Evolutionary conservation across 2,113 vertebrate species (phyloP).

Genomic region (Percopsis transmontana): DNA sequence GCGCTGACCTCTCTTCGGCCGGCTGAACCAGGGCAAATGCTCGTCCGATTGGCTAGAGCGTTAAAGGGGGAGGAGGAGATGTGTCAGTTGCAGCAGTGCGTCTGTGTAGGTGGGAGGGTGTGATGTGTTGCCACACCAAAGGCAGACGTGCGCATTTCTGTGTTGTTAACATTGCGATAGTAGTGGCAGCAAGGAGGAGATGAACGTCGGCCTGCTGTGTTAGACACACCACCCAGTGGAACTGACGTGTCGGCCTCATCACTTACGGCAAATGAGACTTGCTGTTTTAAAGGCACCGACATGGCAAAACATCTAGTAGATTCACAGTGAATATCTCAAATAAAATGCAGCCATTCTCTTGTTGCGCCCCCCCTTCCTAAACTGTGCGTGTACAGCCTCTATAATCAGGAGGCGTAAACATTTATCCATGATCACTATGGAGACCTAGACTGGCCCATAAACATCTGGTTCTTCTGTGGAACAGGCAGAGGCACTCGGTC

Average conservation of each 20-base stretch:
- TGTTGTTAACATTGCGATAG: not conserved
- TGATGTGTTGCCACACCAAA: slow-evolving; percentile 13
- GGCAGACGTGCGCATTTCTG: not conserved
- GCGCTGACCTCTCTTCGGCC: slow-evolving; percentile 56
- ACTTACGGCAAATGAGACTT: no score
- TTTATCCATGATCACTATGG: slow-evolving; percentile 29
- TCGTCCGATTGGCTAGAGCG: slow-evolving; percentile 81
- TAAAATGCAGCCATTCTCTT: no score
- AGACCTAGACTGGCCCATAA: slow-evolving; percentile 27
- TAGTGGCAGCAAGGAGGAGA: no score
- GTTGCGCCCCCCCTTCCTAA: not conserved
- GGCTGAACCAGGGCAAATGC: slow-evolving; percentile 86
- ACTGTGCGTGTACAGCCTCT: not conserved
- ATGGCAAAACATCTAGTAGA: no score
- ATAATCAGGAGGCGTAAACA: slow-evolving; percentile 20
- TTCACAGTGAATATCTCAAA: no score
- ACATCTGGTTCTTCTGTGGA: slow-evolving; percentile 44
- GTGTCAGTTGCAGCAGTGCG: not conserved
- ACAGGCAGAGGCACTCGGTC: slow-evolving; percentile 1
- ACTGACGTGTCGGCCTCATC: no score
- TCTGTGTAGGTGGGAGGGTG: not conserved
- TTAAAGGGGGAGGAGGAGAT: not conserved
- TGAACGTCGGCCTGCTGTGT: no score
- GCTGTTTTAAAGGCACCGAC: no score
- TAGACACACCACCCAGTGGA: no score